Evolutionary conservation across 2,113 vertebrate species (phyloP).

Genomic region (Falcunculus frontatus): DNA sequence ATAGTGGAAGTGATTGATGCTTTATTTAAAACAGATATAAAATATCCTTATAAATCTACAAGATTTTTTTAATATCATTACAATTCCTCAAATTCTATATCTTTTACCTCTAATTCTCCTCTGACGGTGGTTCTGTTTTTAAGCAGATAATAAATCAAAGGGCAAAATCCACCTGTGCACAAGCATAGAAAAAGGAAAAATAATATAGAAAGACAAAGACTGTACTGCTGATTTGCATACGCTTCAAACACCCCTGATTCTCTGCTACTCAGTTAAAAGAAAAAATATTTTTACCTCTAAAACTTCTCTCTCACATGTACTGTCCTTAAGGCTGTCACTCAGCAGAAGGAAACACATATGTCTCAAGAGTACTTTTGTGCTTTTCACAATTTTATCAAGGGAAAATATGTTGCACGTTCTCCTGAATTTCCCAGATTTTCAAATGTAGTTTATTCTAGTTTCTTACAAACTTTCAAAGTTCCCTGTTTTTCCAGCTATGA

Average conservation of each 20-base stretch:
- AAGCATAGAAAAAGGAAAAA: not conserved
- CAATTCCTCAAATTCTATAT: not conserved
- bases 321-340: constrained; percentile 77
- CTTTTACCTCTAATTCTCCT: not conserved
- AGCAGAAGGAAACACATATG: constrained; percentile 79
- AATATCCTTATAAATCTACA: not conserved
- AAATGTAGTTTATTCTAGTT: constrained; percentile 77
- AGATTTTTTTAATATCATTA: not conserved
- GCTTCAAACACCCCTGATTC: constrained; percentile 66
- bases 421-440: constrained; percentile 75
- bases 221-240: constrained; percentile 51
- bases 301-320: constrained; percentile 71
- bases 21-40: not conserved
- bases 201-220: not conserved
- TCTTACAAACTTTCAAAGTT: constrained; percentile 71
- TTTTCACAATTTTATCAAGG: constrained; percentile 78
- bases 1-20: not conserved
- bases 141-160: not conserved
- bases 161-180: not conserved
- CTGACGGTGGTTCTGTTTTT: not conserved
- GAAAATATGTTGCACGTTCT: constrained; percentile 79
- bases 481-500: constrained; percentile 35
- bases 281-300: constrained; percentile 78
- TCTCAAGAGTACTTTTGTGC: constrained; percentile 75
- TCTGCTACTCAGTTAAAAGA: constrained; percentile 70